phyloP scores from a whole-genome alignment of 2,888 invertebrate genomes.

The Calephelis perditalis region DNA sequence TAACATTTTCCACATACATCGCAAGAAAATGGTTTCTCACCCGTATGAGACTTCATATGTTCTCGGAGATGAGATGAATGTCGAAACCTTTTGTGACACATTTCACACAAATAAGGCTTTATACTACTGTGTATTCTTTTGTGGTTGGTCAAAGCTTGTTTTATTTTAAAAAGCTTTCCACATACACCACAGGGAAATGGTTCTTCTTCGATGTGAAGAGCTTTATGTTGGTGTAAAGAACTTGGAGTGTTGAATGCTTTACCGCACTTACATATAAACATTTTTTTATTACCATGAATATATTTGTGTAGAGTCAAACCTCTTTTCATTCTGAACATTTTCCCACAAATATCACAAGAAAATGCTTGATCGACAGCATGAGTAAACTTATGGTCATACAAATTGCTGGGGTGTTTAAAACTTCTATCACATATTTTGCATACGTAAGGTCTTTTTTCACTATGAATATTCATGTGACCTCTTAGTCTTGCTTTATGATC shows the following conservation, averaged over 20 bases:
- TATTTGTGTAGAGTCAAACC: conserved; percentile 4
- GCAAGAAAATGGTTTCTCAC: conserved; percentile 8
- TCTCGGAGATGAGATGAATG: neutral
- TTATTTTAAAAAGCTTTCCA: neutral
- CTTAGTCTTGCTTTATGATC: neutral
- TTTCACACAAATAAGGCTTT: conserved; percentile 4
- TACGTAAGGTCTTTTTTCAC: neutral
- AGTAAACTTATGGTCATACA: conserved; percentile 7
- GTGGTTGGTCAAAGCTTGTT: neutral
- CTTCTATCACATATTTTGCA: neutral
- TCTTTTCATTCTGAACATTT: conserved; percentile 4
- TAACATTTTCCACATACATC: conserved; percentile 4
- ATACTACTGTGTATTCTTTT: conserved; percentile 1
- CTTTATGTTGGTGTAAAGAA: conserved; percentile 1
- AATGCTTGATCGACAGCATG: conserved; percentile 2
- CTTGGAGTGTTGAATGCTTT: neutral
- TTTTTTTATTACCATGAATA: neutral
- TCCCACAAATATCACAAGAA: conserved; percentile 5
- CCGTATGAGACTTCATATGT: neutral
- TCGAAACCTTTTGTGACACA: conserved; percentile 3
- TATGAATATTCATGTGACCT: conserved; percentile 1
- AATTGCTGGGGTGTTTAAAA: conserved; percentile 1
- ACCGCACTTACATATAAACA: neutral
- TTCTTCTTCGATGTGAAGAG: neutral
- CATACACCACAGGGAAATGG: conserved; percentile 4